Conservation (phyloP, 2,797 vertebrate genomes). For the Alectoris magna region DNA sequence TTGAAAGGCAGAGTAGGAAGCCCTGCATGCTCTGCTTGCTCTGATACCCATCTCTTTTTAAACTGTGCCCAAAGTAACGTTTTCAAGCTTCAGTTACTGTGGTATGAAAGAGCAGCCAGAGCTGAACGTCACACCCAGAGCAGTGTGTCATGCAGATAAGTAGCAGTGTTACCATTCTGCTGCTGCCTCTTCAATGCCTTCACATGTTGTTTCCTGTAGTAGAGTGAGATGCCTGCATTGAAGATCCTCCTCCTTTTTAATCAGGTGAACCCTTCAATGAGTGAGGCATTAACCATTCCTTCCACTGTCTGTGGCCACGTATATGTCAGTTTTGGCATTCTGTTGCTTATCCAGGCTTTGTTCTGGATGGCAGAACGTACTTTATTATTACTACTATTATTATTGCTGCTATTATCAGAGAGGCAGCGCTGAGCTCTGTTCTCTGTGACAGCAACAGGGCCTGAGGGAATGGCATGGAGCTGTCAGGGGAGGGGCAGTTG, state of each 20-base stretch:
- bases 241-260: not conserved
- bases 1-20: not conserved
- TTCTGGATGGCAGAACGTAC: not conserved
- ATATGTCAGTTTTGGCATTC: not conserved
- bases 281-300: not conserved
- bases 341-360: not conserved
- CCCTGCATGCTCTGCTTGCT: accelerated
- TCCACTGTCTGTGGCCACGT: not conserved
- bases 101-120: not conserved
- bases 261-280: accelerated
- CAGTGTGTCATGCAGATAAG: not conserved
- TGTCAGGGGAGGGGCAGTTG: too few relatives aligned
- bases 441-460: too few relatives aligned
- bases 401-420: not conserved
- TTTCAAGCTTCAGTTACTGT: not conserved
- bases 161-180: not conserved
- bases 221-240: accelerated
- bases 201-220: accelerated
- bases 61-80: not conserved
- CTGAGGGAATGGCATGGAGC: too few relatives aligned
- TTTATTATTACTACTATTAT: not conserved
- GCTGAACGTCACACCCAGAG: not conserved
- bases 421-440: too few relatives aligned
- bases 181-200: not conserved
- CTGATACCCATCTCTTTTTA: not conserved